These are phyloP conservation scores for Isichthys henryi DNA, from an alignment of 2,113 vertebrate species.

Conservation along the genomic window DNA sequence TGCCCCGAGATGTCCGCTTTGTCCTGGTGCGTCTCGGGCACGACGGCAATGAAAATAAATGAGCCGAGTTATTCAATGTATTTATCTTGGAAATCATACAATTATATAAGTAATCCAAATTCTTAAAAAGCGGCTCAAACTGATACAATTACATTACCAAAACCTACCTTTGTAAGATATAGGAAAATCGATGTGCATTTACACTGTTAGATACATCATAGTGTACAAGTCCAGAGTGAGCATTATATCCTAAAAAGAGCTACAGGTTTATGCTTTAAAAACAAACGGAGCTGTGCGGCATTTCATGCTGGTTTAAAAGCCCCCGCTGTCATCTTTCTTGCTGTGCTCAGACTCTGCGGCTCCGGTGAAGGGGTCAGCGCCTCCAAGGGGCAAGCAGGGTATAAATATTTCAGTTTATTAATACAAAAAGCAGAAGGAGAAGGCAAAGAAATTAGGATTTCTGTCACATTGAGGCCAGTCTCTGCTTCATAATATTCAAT, in stretches of 20 bases:
- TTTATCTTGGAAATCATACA: not conserved
- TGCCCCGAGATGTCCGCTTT: not conserved
- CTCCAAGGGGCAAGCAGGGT: slow-evolving; percentile 48
- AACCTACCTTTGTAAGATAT: slow-evolving; percentile 57
- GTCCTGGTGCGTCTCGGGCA: not conserved
- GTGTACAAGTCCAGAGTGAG: slow-evolving; percentile 43
- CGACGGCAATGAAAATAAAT: not conserved
- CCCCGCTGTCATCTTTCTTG: slow-evolving; percentile 34
- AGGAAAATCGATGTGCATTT: slow-evolving; percentile 53
- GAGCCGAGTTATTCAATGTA: not conserved
- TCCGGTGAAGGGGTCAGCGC: slow-evolving; percentile 43
- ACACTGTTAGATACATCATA: slow-evolving; percentile 42
- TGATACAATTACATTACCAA: slow-evolving; percentile 51
- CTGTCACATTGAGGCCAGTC: not conserved
- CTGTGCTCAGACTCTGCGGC: slow-evolving; percentile 60
- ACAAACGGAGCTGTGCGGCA: slow-evolving; percentile 17
- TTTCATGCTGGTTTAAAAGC: slow-evolving; percentile 24
- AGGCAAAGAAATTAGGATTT: slow-evolving; percentile 41
- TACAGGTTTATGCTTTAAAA: slow-evolving; percentile 30
- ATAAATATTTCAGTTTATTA: slow-evolving; percentile 52
- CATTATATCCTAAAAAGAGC: slow-evolving; percentile 39
- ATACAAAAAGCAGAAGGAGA: slow-evolving; percentile 40
- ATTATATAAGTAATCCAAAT: not conserved
- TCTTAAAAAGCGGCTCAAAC: not conserved
- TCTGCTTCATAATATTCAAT: not conserved